Evolutionary conservation across 2,113 vertebrate genomes (phyloP), one percentile per base, ranked within the genome.

Genomic region (Heterochromis multidens): DNA sequence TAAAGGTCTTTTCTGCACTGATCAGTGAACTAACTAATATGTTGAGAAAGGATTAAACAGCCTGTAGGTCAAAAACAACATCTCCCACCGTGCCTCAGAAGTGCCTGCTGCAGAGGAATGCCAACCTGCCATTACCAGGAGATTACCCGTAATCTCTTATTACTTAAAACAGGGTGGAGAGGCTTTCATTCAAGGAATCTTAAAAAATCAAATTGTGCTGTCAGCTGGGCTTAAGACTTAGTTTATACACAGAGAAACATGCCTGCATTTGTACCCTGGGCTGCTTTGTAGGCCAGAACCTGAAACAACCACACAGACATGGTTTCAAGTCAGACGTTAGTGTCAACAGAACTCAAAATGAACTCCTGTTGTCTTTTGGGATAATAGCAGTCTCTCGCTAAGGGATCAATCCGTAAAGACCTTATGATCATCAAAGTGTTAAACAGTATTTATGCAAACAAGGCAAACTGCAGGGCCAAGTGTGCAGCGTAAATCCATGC

Each of bases 81-180:
- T 85, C 61, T 87, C 81, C 76, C 84, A 86, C 77, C 40, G 46
- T 35, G 54, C 82, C 84, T 79, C 87, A 82, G 83, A 90, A 80
- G 56, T 9, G 9, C 67, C 83, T 35, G 80, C 46, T 86, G 77
- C 52, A 49, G 82, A 79, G 77, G 91, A 95, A 94, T 92, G 93
- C 91, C 79, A 89, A 77, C 76, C 82, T 89, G 86, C 89, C 91
- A 93, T 94, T 88, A 93, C 89, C 49, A n/a, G 72, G 84, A 95
- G 89, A 94, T 96, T 95, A 95, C 81, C 54, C 35, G 76, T 95
- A 95, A 95, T 96, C 96, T 95, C 91, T 87, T 90, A 95, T 96
- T 96, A 95, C 94, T 95, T 95, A 95, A 89, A 90, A 89, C 87
- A 85, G 95, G 95, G 95, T 92, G 95, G 95, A 94, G 92, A 95